Evolutionary conservation across 2,888 invertebrate species (phyloP).

Genomic region (Pandemis corylana): DNA sequence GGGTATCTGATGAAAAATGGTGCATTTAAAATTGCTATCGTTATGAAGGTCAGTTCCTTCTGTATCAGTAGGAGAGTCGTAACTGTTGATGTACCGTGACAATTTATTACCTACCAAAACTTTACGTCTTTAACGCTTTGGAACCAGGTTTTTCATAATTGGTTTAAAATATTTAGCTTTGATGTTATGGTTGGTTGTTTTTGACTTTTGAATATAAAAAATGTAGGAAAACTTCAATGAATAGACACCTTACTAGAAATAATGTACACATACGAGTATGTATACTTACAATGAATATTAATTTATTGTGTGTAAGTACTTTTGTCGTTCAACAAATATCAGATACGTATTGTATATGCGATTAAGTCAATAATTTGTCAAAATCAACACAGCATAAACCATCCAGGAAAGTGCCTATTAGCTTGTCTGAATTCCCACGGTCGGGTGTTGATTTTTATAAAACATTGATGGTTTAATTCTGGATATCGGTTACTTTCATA

Average conservation of each 20-base stretch:
- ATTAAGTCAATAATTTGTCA: slow-evolving; percentile 1
- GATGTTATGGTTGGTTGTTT: background rate
- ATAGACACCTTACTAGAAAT: too few relatives aligned
- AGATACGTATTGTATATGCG: background rate
- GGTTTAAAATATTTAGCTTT: background rate
- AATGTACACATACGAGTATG: too few relatives aligned
- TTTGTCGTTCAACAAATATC: background rate
- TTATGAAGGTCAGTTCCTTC: slow-evolving; percentile 61
- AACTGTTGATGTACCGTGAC: slow-evolving; percentile 67
- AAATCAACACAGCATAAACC: slow-evolving; percentile 26
- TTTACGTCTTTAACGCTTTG: slow-evolving; percentile 25
- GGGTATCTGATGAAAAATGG: slow-evolving; percentile 56
- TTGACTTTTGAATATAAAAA: too few relatives aligned
- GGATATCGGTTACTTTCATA: slow-evolving; percentile 23
- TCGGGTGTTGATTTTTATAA: slow-evolving; percentile 11
- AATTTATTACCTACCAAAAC: slow-evolving; percentile 68
- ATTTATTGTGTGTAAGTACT: too few relatives aligned
- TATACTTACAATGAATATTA: too few relatives aligned
- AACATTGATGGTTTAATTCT: slow-evolving; percentile 26
- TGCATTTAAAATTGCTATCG: slow-evolving; percentile 66
- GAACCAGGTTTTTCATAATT: slow-evolving; percentile 8
- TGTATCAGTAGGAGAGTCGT: slow-evolving; percentile 67
- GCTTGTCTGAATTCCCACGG: slow-evolving; percentile 21
- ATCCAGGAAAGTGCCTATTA: slow-evolving; percentile 10
- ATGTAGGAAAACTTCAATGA: too few relatives aligned